Evolutionary conservation across 2,797 vertebrate species (phyloP).

Genomic region (Choloepus didactylus): DNA sequence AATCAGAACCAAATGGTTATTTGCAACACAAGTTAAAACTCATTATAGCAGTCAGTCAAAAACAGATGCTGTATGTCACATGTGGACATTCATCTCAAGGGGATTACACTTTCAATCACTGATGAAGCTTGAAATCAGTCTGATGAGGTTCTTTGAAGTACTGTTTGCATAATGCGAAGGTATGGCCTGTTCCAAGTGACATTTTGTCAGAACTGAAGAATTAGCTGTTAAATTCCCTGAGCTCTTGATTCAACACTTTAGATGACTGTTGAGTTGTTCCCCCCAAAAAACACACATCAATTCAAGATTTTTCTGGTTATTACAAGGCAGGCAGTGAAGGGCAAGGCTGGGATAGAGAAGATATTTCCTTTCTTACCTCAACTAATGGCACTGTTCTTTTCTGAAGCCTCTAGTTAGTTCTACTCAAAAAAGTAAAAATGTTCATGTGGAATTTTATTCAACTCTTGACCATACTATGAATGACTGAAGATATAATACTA

Average conservation of each 20-base stretch:
- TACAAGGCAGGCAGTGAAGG: slow-evolving; percentile 17
- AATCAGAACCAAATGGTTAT: slow-evolving; percentile 61
- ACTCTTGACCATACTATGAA: not conserved
- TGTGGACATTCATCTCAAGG: not conserved
- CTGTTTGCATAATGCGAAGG: not conserved
- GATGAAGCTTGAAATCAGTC: slow-evolving; percentile 8
- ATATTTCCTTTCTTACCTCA: slow-evolving; percentile 6
- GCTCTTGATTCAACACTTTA: not conserved
- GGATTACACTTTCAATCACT: not conserved
- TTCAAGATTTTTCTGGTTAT: not conserved
- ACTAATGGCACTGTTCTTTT: not conserved
- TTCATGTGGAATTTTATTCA: slow-evolving; percentile 37
- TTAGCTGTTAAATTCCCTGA: slow-evolving; percentile 41
- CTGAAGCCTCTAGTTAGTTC: slow-evolving; percentile 22
- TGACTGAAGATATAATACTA: not conserved
- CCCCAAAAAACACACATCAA: not conserved
- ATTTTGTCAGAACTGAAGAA: not conserved
- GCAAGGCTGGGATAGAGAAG: not conserved
- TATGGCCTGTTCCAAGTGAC: no score
- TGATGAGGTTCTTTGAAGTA: slow-evolving; percentile 14
- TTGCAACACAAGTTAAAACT: slow-evolving; percentile 55
- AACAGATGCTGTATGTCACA: slow-evolving; percentile 36
- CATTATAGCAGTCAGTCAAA: slow-evolving; percentile 44
- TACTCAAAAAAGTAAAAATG: not conserved
- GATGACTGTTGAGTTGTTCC: not conserved